A percentile compares a stretch with the other conserved stretches of the same genome.
Evolutionary conservation across 2,113 vertebrate genomes (phyloP).

Genomic region (Rissa tridactyla): DNA sequence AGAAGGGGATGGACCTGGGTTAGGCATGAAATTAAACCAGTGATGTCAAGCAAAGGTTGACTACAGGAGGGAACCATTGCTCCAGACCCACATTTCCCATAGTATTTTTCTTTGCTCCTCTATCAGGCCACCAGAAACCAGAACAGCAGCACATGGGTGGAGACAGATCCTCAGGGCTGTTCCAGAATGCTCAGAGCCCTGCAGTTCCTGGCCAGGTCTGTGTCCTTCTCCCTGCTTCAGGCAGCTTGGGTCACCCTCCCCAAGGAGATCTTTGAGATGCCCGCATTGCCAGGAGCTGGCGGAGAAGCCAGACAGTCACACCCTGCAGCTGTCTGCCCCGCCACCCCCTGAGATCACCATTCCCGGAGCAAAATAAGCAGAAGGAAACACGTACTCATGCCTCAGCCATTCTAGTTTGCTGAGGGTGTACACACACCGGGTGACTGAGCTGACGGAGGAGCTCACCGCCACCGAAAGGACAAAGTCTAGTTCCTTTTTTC

Average conservation of each 20-base stretch:
- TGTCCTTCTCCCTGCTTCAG: neutral
- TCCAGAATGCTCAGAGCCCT: neutral
- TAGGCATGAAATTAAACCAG: neutral
- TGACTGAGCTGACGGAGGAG: neutral
- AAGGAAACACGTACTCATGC: neutral
- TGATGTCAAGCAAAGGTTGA: neutral
- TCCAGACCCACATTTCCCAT: neutral
- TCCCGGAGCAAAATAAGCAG: neutral
- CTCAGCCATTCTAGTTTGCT: neutral
- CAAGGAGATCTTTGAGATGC: neutral
- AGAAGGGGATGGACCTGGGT: neutral
- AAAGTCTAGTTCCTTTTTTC: neutral
- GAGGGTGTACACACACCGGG: neutral
- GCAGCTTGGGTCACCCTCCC: neutral
- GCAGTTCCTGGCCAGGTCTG: neutral
- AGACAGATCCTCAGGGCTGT: neutral
- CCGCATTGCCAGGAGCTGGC: neutral
- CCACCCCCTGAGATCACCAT: neutral
- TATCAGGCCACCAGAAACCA: neutral
- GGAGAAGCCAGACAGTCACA: neutral
- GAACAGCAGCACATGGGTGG: neutral
- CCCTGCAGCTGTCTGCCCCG: neutral
- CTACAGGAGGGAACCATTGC: neutral
- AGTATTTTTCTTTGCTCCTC: neutral
- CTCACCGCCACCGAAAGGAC: rapidly evolving